These are phyloP conservation scores for Aphaenogaster rudis DNA, from an alignment of 1,140 invertebrate species.

Conservation along the genomic window DNA sequence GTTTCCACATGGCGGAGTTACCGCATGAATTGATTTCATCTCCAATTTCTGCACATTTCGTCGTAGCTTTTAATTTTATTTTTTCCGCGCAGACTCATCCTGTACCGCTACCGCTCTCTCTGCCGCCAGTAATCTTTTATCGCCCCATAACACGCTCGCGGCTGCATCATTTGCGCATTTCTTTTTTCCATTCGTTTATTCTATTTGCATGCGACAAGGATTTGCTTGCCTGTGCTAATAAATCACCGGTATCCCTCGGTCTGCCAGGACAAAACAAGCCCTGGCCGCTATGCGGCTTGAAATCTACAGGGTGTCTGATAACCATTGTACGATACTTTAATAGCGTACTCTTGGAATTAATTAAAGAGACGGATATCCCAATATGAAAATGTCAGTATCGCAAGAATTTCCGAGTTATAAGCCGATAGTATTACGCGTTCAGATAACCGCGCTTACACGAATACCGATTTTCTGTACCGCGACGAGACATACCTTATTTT, in stretches of 20 bases:
- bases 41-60: constrained; percentile 52
- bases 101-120: not conserved
- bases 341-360: not conserved
- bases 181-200: constrained; percentile 60
- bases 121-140: constrained; percentile 56
- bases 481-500: not conserved
- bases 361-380: not conserved
- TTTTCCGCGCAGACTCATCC: constrained; percentile 52
- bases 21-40: constrained; percentile 61
- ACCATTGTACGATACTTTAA: constrained; percentile 23
- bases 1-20: constrained; percentile 26
- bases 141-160: constrained; percentile 59
- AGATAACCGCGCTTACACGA: not conserved
- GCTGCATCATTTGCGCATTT: constrained; percentile 56
- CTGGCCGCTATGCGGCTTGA: constrained; percentile 3
- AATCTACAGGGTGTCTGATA: constrained; percentile 6
- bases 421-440: not conserved
- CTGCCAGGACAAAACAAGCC: constrained; percentile 50
- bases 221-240: constrained; percentile 63
- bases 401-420: constrained; percentile 1
- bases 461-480: not conserved
- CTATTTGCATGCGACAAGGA: constrained; percentile 62
- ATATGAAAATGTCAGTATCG: not conserved
- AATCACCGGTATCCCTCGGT: constrained; percentile 60
- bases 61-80: constrained; percentile 54